phyloP scores from a whole-genome alignment of 2,113 vertebrate species.

The Pao palembangensis region DNA sequence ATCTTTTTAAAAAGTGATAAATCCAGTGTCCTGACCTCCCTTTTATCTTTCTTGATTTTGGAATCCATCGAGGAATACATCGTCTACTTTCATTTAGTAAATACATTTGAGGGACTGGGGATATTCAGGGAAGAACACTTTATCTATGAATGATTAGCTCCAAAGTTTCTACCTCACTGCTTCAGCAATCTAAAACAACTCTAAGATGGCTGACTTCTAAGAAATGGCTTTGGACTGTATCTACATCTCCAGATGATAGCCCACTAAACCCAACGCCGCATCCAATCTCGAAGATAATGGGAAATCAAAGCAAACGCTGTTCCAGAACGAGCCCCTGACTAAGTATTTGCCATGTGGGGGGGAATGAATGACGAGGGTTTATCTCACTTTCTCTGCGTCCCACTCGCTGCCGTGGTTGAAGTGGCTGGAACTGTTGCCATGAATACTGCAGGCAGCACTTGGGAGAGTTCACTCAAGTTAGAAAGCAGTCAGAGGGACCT shows the following conservation, averaged over 20 bases:
- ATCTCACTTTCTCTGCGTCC: slow-evolving; percentile 35
- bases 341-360: slow-evolving; percentile 38
- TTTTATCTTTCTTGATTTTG: too few species aligned
- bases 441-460: slow-evolving; percentile 40
- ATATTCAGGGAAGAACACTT: too few species aligned
- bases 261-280: slow-evolving; percentile 23
- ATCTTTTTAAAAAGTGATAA: too few species aligned
- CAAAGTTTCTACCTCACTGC: too few species aligned
- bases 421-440: slow-evolving; percentile 32
- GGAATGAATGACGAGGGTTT: slow-evolving; percentile 53
- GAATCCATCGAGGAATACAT: too few species aligned
- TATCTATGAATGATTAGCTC: too few species aligned
- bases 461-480: slow-evolving; percentile 39
- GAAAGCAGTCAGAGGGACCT: slow-evolving; percentile 30
- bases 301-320: slow-evolving; percentile 38
- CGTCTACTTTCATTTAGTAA: too few species aligned
- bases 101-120: too few species aligned
- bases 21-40: too few species aligned
- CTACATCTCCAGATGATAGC: slow-evolving; percentile 33
- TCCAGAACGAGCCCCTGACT: slow-evolving; percentile 12
- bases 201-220: too few species aligned
- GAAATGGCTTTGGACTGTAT: slow-evolving; percentile 3
- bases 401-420: slow-evolving; percentile 30
- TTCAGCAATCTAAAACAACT: too few species aligned
- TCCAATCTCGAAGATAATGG: slow-evolving; percentile 52